These are phyloP conservation scores for Telmatochromis sp. DNA, from an alignment of 2,113 vertebrate genomes.

Conservation along the genomic window DNA sequence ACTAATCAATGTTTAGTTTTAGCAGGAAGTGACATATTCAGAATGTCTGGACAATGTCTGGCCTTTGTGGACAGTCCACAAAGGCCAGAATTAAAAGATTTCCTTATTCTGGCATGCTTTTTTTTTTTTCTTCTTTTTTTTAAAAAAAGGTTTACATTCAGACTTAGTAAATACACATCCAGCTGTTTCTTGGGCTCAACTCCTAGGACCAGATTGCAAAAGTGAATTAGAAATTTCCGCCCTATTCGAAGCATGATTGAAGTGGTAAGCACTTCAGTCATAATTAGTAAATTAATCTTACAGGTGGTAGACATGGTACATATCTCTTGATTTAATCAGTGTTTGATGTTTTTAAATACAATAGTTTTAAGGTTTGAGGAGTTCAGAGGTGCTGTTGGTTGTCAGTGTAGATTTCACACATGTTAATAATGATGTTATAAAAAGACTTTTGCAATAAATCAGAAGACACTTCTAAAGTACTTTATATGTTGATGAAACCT, in stretches of 20 bases:
- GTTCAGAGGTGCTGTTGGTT: background rate
- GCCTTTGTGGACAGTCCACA: background rate
- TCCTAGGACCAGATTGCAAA: background rate
- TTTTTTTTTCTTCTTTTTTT: rapidly evolving
- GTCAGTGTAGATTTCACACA: background rate
- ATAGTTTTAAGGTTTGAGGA: background rate
- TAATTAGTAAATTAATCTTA: background rate
- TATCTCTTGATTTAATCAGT: background rate
- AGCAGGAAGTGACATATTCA: background rate
- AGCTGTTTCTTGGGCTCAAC: background rate
- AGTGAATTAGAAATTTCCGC: background rate
- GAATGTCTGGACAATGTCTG: background rate
- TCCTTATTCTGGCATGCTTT: background rate
- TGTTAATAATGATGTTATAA: background rate
- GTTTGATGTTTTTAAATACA: background rate
- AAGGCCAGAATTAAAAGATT: background rate
- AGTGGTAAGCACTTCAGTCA: background rate
- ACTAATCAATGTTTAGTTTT: background rate
- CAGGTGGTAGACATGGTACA: background rate
- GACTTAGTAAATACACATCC: background rate
- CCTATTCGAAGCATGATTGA: background rate
- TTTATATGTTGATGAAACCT: background rate
- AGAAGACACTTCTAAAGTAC: background rate
- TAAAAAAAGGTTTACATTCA: background rate
- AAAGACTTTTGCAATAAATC: background rate